Conservation (phyloP, 2,797 vertebrate species). For the Denticeps clupeoides region DNA sequence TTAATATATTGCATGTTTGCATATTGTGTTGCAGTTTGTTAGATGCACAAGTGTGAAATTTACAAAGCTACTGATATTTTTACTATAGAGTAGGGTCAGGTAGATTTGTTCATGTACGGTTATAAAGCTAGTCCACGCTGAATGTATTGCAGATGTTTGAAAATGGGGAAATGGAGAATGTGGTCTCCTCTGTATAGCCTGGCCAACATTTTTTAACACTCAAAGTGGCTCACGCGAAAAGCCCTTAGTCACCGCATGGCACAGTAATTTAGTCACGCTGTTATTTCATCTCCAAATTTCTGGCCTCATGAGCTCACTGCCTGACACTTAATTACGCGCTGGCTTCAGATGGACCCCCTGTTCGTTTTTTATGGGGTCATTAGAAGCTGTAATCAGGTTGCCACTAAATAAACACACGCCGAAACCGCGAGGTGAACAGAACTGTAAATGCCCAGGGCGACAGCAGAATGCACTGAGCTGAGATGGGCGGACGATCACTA, state of each 20-base stretch:
- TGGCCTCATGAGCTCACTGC: background rate
- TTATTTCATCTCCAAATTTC: background rate
- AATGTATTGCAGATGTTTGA: no score
- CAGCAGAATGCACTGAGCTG: background rate
- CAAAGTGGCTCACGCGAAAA: no score
- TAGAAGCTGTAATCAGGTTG: constrained; percentile 12
- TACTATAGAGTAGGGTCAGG: no score
- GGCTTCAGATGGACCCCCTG: constrained; percentile 2
- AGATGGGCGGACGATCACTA: background rate
- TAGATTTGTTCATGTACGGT: no score
- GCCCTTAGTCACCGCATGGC: background rate
- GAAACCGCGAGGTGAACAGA: background rate
- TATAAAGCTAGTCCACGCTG: no score
- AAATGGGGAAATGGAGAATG: no score
- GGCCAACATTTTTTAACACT: no score
- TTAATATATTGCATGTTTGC: no score
- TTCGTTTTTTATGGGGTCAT: background rate
- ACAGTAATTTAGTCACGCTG: background rate
- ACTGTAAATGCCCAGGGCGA: background rate
- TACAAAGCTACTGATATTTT: no score
- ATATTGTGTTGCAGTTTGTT: no score
- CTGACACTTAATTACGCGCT: constrained; percentile 4
- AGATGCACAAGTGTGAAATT: no score
- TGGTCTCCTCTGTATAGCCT: no score
- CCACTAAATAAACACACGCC: background rate